phyloP scores from a whole-genome alignment of 2,797 vertebrate species.

The Sylvia borin region DNA sequence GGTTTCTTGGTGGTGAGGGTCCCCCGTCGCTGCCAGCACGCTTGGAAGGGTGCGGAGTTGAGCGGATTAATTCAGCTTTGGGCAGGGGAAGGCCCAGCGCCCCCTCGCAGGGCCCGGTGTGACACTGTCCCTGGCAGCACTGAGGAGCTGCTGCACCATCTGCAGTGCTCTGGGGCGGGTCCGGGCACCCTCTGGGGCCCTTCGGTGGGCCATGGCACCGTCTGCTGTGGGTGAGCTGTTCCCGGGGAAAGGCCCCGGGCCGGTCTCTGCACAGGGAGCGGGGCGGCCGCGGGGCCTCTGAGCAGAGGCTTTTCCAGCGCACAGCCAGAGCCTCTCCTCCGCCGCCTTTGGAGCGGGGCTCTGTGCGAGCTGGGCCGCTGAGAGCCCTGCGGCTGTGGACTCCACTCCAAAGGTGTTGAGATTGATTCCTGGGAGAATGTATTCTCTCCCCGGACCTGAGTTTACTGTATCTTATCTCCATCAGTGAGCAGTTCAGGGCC shows the following conservation, averaged over 20 bases:
- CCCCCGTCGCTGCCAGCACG: rapidly evolving
- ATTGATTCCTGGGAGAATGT: neutral
- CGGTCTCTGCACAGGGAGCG: neutral
- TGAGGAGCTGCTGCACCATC: neutral
- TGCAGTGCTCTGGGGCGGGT: neutral
- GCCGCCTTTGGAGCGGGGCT: rapidly evolving
- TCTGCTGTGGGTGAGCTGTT: neutral
- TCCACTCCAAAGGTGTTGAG: rapidly evolving
- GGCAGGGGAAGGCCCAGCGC: rapidly evolving
- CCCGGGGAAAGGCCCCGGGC: no score
- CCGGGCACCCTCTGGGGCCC: neutral
- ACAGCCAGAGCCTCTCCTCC: no score
- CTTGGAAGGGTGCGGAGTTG: rapidly evolving
- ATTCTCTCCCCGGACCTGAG: no score
- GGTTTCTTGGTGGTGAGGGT: neutral
- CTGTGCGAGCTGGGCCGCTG: no score
- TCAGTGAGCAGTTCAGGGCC: rapidly evolving
- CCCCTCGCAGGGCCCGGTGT: neutral
- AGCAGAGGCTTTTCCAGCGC: neutral
- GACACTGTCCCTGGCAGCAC: neutral
- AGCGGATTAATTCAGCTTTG: rapidly evolving
- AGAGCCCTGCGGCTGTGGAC: neutral
- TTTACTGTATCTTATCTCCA: neutral
- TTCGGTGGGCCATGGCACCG: neutral
- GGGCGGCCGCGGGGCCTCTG: neutral